Base-by-base conservation (phyloP, 2,797 vertebrate genomes). In the Clarias laeviceps region DNA sequence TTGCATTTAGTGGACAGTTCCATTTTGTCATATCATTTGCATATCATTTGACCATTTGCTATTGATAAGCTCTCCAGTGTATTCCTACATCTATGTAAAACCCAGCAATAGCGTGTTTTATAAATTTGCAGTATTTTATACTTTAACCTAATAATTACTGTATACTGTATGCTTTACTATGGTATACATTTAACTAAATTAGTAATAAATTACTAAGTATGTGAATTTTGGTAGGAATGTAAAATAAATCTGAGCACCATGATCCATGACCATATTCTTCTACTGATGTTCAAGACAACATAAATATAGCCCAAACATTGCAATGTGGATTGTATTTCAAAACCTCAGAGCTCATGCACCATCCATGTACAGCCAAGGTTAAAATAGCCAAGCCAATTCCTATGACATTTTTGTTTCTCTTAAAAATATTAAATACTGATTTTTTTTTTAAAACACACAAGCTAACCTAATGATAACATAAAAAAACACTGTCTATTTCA, bases 251-350 rank as follows among this genome's bases (percentile, higher is more conserved):
- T 50, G 87, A 57, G 80, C 78, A 82, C 45, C 1, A 27, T 85
- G 61, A 86, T 85, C 27, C 69, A 80, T 64, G 34, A 80, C 22
- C 59, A 29, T 78, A 34, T 85, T 85, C 57, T 85, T 64, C 65
- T 79, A 54, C 69, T 76, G 85, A 54, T 83, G 85, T 68, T 87
- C 84, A 89, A 84, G 90, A 85, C 80, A 83, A 77, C 69, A 84
- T 90, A 93, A 93, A 91, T 89, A 92, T 89, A 92, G 86, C 83
- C 88, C 82, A 80, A 90, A 90, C 88, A 87, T 90, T 82, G 84
- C 88, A 68, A 77, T 62, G 87, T 85, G 87, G 84, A 89, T 92
- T 88, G 83, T 87, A 91, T 91, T 92, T 92, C 89, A 85, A 91
- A 86, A 90, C 85, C 82, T 88, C 80, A 81, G 81, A 86, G 85